A percentile compares a stretch with the other conserved stretches of the same genome.
phyloP scores from a whole-genome alignment of 2,797 vertebrate species.

The Sarcophilus harrisii region DNA sequence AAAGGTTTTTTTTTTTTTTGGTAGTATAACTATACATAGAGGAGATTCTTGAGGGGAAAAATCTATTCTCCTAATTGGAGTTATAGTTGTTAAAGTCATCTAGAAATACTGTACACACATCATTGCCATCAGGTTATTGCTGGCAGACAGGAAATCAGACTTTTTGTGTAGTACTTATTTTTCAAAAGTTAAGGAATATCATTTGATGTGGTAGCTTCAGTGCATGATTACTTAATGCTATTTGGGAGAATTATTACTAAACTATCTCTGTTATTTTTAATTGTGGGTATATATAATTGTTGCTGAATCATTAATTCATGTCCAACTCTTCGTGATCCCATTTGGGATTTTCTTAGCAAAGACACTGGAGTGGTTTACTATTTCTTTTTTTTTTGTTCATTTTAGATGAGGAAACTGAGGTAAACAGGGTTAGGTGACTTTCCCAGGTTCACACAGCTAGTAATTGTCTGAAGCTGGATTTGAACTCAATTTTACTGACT shows the following conservation, averaged over 20 bases:
- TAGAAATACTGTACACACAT: conserved; percentile 22
- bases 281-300: not conserved
- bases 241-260: not conserved
- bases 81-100: not conserved
- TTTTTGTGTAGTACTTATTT: conserved; percentile 26
- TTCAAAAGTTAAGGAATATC: conserved; percentile 20
- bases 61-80: conserved; percentile 44
- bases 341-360: not conserved
- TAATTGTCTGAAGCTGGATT: not conserved
- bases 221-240: not conserved
- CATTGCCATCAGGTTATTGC: conserved; percentile 23
- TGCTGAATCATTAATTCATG: not conserved
- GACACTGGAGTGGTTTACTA: not conserved
- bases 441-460: not conserved
- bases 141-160: conserved; percentile 41
- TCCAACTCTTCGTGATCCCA: too few species aligned
- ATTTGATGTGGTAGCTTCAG: not conserved
- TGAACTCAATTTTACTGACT: not conserved
- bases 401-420: not conserved
- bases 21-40: conserved; percentile 5
- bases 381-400: not conserved
- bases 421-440: not conserved
- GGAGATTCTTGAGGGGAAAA: not conserved
- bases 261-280: conserved; percentile 24
- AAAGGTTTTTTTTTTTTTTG: not conserved